phyloP scores from a whole-genome alignment of 2,888 invertebrate genomes.

The Trichopoda pennipes region DNA sequence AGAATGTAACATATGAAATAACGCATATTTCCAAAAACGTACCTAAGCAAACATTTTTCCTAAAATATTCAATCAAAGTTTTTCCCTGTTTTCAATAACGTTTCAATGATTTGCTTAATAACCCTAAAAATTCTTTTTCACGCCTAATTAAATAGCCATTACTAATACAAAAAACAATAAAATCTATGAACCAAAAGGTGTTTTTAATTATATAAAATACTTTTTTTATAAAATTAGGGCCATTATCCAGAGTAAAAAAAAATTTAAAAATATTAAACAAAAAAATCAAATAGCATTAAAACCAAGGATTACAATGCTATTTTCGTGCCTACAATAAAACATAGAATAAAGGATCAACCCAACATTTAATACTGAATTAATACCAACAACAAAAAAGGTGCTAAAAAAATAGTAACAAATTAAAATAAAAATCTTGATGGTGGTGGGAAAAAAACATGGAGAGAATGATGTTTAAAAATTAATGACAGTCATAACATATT shows the following conservation, averaged over 20 bases:
- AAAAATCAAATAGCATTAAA: constrained; percentile 59
- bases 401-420: constrained; percentile 33
- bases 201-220: background rate
- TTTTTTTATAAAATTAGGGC: constrained; percentile 2
- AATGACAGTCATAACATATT: constrained; percentile 53
- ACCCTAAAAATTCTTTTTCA: background rate
- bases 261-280: background rate
- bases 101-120: background rate
- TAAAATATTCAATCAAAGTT: background rate
- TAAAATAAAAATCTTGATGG: background rate
- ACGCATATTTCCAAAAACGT: too few species aligned
- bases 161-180: background rate
- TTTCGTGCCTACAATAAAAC: constrained; percentile 3
- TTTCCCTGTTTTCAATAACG: background rate
- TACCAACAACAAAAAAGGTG: constrained; percentile 34
- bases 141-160: constrained; percentile 27
- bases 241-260: background rate
- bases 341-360: constrained; percentile 22
- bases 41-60: too few species aligned
- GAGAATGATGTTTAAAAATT: constrained; percentile 41
- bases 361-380: background rate
- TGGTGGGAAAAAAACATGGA: constrained; percentile 30
- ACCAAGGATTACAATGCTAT: constrained; percentile 60
- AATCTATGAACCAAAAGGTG: background rate
- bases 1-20: too few species aligned